These are phyloP conservation scores for Elysia crispata DNA, from an alignment of 2,888 invertebrate genomes.

Conservation along the genomic window DNA sequence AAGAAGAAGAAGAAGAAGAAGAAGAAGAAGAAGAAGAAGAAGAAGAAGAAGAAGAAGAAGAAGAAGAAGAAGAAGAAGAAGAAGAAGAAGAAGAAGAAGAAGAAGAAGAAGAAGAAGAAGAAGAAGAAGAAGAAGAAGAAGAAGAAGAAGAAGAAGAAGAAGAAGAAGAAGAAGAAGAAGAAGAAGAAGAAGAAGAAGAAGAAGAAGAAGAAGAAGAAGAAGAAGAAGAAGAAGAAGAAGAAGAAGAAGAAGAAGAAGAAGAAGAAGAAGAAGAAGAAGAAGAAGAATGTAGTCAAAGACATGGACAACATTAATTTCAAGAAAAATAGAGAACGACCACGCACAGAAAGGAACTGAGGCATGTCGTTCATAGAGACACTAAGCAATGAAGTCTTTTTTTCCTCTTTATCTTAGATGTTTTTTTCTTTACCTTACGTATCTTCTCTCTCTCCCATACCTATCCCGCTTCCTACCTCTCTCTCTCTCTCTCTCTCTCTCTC, in stretches of 20 bases:
- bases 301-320: neutral
- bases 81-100: neutral
- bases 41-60: conserved; percentile 12
- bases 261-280: neutral
- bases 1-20: neutral
- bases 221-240: neutral
- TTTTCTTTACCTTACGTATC: too few relatives aligned
- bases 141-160: conserved; percentile 4
- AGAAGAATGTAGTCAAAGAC: neutral
- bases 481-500: conserved; percentile 13
- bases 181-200: neutral
- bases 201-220: neutral
- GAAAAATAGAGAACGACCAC: neutral
- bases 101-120: neutral
- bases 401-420: neutral
- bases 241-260: neutral
- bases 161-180: neutral
- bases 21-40: neutral
- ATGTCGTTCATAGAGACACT: neutral
- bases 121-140: neutral
- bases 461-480: neutral
- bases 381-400: neutral
- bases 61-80: conserved; percentile 17
- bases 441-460: too few relatives aligned
- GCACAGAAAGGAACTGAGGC: neutral